These are phyloP conservation scores for Elysia crispata DNA, from an alignment of 2,888 invertebrate genomes.

Conservation along the genomic window DNA sequence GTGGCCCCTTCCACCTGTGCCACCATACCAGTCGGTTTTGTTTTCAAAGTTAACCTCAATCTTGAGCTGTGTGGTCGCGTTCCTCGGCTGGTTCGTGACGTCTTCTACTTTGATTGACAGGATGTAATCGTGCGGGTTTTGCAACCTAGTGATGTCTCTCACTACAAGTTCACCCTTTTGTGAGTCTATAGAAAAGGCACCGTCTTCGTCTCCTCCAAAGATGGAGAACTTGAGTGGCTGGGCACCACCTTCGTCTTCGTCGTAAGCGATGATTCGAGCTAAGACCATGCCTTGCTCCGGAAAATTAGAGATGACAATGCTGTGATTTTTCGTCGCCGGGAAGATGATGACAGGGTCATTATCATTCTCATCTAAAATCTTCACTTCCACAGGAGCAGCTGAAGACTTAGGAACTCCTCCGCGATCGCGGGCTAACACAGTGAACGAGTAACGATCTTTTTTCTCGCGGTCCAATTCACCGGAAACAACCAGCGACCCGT, in stretches of 20 bases:
- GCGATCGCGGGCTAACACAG: constrained; percentile 69
- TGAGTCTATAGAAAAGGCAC: constrained; percentile 79
- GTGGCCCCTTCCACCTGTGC: background rate
- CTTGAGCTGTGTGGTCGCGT: constrained; percentile 48
- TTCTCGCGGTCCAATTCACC: constrained; percentile 88
- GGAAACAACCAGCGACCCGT: constrained; percentile 90
- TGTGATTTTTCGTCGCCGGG: constrained; percentile 96
- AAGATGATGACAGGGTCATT: constrained; percentile 83
- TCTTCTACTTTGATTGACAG: constrained; percentile 52
- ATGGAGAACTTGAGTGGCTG: constrained; percentile 94
- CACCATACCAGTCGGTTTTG: constrained; percentile 17
- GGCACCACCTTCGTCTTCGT: constrained; percentile 86
- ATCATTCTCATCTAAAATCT: constrained; percentile 66
- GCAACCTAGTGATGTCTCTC: constrained; percentile 20
- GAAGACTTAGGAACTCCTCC: constrained; percentile 57
- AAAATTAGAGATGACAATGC: constrained; percentile 81
- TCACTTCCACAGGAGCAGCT: constrained; percentile 58
- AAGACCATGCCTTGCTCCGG: constrained; percentile 49
- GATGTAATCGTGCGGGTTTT: constrained; percentile 48
- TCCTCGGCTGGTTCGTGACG: constrained; percentile 43
- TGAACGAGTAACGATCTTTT: constrained; percentile 64
- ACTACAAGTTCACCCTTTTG: constrained; percentile 93
- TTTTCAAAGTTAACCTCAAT: constrained; percentile 53
- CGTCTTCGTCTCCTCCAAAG: constrained; percentile 85
- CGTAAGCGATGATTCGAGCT: constrained; percentile 79